phyloP scores from a whole-genome alignment of 2,113 vertebrate genomes.

The Vulpes ferrilata region DNA sequence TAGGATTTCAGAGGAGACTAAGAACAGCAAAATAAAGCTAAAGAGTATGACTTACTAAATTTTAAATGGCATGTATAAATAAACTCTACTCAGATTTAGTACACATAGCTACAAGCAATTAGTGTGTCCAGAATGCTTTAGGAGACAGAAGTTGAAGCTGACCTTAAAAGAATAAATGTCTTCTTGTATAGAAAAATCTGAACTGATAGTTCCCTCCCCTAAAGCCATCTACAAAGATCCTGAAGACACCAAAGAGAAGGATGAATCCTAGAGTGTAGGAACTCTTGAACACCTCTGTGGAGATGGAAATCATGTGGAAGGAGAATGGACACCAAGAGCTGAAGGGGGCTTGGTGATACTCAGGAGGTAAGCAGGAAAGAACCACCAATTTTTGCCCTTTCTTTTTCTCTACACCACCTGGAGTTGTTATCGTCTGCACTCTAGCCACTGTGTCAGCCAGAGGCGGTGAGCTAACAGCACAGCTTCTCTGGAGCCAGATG shows the following conservation, averaged over 20 bases:
- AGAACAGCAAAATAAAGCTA: background rate
- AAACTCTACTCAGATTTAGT: background rate
- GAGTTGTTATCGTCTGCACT: background rate
- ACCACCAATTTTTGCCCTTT: background rate
- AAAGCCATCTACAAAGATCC: background rate
- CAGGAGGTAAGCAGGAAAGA: background rate
- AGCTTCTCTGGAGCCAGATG: background rate
- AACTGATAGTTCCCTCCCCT: background rate
- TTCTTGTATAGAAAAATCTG: background rate
- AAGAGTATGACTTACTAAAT: background rate
- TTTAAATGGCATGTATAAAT: background rate
- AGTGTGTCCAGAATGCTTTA: background rate
- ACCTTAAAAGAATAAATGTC: background rate
- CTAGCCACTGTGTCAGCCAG: background rate
- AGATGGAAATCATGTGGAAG: background rate
- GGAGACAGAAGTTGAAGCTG: background rate
- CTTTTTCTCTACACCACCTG: background rate
- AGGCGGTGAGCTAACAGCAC: background rate
- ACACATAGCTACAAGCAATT: background rate
- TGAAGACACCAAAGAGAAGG: background rate
- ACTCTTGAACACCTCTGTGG: background rate
- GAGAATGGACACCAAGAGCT: background rate
- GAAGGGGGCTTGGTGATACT: background rate
- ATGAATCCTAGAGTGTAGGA: background rate
- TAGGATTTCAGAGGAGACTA: background rate